These are phyloP conservation scores for Drosophila fungiperda DNA, from an alignment of 2,888 invertebrate species.

Conservation along the genomic window DNA sequence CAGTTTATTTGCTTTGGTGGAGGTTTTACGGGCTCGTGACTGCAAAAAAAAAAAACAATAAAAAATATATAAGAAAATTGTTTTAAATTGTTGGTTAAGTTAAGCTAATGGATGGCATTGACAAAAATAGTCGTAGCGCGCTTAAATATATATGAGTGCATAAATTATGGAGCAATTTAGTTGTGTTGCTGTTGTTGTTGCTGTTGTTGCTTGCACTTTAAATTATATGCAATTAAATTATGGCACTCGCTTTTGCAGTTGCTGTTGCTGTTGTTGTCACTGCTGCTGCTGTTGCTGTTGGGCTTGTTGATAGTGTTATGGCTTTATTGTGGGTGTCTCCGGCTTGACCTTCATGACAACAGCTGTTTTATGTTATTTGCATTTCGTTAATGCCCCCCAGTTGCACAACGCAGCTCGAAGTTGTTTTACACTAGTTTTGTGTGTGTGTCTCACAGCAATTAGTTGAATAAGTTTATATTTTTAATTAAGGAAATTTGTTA, in stretches of 20 bases:
- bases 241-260: constrained; percentile 23
- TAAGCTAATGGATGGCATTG: constrained; percentile 46
- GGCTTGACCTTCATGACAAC: constrained; percentile 32
- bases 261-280: not conserved
- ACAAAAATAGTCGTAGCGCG: constrained; percentile 41
- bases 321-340: constrained; percentile 43
- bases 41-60: constrained; percentile 51
- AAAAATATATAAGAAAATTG: constrained; percentile 1
- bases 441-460: constrained; percentile 30
- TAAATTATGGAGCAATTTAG: constrained; percentile 46
- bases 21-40: constrained; percentile 84
- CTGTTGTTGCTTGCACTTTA: constrained; percentile 28
- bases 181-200: constrained; percentile 5
- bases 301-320: not conserved
- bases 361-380: constrained; percentile 21
- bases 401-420: constrained; percentile 27
- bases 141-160: constrained; percentile 7
- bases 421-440: constrained; percentile 21
- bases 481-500: constrained; percentile 69
- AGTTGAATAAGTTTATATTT: constrained; percentile 44
- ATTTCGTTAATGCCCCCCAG: constrained; percentile 32
- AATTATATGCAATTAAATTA: constrained; percentile 59
- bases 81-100: constrained; percentile 28
- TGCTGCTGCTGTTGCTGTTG: constrained; percentile 27
- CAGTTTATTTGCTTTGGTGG: constrained; percentile 83